Evolutionary conservation across 92 coral and sea anemone species (phyloP), one percentile per base, ranked within the genome.

Genomic region (Scolanthus callimorphus): DNA sequence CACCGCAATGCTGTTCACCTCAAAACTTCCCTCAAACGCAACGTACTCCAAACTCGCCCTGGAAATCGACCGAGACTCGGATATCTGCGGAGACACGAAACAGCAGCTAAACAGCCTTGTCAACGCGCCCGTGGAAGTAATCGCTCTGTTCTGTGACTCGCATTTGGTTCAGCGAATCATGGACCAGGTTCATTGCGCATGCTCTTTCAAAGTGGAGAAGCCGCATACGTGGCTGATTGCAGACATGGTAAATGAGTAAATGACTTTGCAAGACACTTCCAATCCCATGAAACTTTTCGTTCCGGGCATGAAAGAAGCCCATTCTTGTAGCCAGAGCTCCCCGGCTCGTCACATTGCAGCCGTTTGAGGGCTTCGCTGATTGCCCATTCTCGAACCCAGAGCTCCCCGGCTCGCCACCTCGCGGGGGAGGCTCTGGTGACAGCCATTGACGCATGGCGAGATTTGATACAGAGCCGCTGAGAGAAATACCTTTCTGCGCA

Each of bases 221-320:
- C 85, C 85, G 26, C 85, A 79, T 47, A 29, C 57, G 51, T 79
- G 85, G 85, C 54, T 79, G 20, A 54, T 79, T 20, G 85, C 79
- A 13, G 85, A 79, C 51, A 51, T 69, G 74, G 85, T 79, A 17
- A 57, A 21, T 10, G n/a, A n/a, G n/a, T n/a, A n/a, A n/a, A n/a
- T n/a, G n/a, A n/a, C n/a, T n/a, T n/a, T n/a, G n/a, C n/a, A n/a
- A n/a, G n/a, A n/a, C n/a, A n/a, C n/a, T n/a, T n/a, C n/a, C n/a
- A n/a, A n/a, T n/a, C n/a, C n/a, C n/a, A n/a, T n/a, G n/a, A n/a
- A n/a, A n/a, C n/a, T n/a, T n/a, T n/a, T n/a, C n/a, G n/a, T n/a
- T n/a, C n/a, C n/a, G n/a, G n/a, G n/a, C n/a, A n/a, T n/a, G n/a
- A n/a, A n/a, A n/a, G n/a, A n/a, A n/a, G n/a, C n/a, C n/a, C n/a